A percentile compares a stretch with the other conserved stretches of the same genome.
Conservation (phyloP, 2,113 vertebrate species). For the Irena cyanogastra region DNA sequence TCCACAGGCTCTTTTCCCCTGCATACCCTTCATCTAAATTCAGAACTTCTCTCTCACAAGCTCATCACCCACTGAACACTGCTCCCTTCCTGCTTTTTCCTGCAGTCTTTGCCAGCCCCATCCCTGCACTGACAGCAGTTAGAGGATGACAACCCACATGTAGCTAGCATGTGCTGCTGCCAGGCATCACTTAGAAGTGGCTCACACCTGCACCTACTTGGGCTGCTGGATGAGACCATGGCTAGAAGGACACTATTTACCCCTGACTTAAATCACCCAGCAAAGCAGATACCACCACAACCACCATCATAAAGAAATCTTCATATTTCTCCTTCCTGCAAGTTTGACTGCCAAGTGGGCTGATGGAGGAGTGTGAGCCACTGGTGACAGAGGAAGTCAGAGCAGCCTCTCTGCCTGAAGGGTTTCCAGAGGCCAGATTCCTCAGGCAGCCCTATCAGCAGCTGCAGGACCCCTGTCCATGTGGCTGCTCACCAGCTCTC, state of each 20-base stretch:
- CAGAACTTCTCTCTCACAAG: neutral
- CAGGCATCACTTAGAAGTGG: neutral
- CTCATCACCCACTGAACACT: neutral
- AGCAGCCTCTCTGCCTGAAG: neutral
- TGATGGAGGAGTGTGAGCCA: neutral
- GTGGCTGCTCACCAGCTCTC: neutral
- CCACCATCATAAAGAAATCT: neutral
- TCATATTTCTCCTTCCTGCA: neutral
- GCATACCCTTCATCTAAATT: neutral
- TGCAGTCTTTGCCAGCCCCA: neutral
- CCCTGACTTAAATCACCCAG: neutral
- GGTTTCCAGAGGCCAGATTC: neutral
- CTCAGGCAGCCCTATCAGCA: neutral
- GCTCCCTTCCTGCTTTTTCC: neutral
- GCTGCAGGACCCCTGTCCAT: fast-evolving
- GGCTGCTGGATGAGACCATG: neutral
- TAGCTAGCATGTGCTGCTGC: neutral
- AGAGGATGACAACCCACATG: neutral
- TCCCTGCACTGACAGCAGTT: neutral
- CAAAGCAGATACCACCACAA: neutral
- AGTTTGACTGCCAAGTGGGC: neutral
- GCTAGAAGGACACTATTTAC: neutral
- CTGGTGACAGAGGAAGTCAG: neutral
- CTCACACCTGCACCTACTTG: neutral
- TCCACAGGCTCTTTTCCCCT: neutral